Conservation (phyloP, 1,140 invertebrate genomes). For the Papilio helenus region DNA sequence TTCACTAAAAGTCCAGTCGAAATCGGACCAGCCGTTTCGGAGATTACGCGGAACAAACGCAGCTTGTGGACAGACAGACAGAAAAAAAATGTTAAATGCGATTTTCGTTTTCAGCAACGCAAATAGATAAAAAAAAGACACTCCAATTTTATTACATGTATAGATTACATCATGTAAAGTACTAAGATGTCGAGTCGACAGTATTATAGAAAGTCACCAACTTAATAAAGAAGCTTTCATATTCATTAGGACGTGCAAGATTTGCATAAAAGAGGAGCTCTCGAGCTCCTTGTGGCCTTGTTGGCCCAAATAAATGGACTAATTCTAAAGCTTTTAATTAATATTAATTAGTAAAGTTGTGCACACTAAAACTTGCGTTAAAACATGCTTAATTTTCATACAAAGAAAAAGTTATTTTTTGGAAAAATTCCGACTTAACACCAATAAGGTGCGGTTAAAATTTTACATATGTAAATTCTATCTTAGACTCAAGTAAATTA, state of each 20-base stretch:
- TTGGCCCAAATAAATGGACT: slow-evolving; percentile 35
- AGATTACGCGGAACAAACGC: too few species aligned
- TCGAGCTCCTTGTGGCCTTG: slow-evolving; percentile 12
- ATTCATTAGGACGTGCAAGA: slow-evolving; percentile 28
- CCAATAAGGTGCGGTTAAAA: too few species aligned
- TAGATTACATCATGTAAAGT: background rate
- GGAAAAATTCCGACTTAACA: background rate
- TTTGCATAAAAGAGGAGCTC: slow-evolving; percentile 31
- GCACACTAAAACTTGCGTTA: background rate
- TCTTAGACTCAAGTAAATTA: background rate
- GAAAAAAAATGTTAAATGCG: too few species aligned
- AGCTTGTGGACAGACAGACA: too few species aligned
- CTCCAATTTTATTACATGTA: too few species aligned
- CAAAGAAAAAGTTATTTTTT: background rate
- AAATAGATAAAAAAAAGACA: too few species aligned
- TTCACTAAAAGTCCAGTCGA: too few species aligned
- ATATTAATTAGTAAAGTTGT: background rate
- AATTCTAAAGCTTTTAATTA: slow-evolving; percentile 10
- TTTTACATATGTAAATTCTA: background rate
- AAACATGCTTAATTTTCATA: background rate
- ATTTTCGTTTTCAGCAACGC: too few species aligned
- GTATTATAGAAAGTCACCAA: slow-evolving; percentile 25
- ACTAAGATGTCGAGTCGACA: background rate
- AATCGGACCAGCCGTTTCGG: too few species aligned
- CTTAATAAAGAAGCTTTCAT: slow-evolving; percentile 27